Percentiles rank a stretch among this genome's conserved stretches.
phyloP scores from a whole-genome alignment of 2,888 invertebrate species.

The Gymnoscelis rufifasciata region DNA sequence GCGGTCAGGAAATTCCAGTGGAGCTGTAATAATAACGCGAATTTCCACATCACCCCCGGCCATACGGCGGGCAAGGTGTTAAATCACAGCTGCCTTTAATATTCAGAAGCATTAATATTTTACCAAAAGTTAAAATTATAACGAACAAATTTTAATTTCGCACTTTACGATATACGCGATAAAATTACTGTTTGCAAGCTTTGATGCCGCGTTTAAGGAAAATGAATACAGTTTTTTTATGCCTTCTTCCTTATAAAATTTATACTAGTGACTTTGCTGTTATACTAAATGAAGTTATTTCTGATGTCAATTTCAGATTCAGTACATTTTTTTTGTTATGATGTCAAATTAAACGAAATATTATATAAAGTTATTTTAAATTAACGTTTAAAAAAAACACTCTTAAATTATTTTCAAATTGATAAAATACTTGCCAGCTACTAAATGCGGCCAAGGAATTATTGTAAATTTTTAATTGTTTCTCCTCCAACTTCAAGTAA shows the following conservation, averaged over 20 bases:
- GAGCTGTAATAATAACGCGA: slow-evolving; percentile 29
- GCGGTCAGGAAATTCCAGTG: background rate
- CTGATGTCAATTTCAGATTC: no score
- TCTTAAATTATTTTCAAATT: background rate
- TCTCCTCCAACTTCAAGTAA: slow-evolving; percentile 29
- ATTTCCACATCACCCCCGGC: slow-evolving; percentile 44
- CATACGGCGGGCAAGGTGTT: slow-evolving; percentile 54
- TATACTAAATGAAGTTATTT: no score
- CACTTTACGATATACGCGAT: slow-evolving; percentile 30
- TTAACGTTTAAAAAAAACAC: no score
- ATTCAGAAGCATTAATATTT: slow-evolving; percentile 49
- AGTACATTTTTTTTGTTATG: no score
- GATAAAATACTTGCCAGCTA: background rate
- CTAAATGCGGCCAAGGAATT: slow-evolving; percentile 34
- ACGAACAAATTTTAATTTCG: slow-evolving; percentile 47
- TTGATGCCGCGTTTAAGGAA: background rate
- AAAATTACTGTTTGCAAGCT: slow-evolving; percentile 4
- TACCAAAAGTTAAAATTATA: slow-evolving; percentile 43
- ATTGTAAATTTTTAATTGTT: slow-evolving; percentile 40
- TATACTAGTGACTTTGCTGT: no score
- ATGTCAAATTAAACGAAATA: no score
- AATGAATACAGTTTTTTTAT: background rate
- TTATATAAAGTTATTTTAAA: no score
- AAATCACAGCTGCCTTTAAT: slow-evolving; percentile 55
- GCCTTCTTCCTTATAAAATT: no score